Evolutionary conservation across 2,113 vertebrate species (phyloP).

Genomic region (Procapra przewalskii): DNA sequence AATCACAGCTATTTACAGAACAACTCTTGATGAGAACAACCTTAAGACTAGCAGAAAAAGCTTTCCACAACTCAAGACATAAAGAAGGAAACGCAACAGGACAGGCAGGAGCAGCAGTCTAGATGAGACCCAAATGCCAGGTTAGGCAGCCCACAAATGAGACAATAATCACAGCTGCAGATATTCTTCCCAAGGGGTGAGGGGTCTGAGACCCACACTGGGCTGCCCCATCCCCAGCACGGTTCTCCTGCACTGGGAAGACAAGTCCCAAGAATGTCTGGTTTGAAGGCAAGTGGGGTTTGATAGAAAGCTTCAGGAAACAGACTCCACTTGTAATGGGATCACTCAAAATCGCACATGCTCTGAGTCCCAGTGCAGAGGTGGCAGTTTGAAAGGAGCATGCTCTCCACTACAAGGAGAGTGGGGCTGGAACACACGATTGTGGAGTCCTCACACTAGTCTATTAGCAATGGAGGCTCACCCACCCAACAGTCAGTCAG

Average conservation of each 20-base stretch:
- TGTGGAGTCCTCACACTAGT: not conserved
- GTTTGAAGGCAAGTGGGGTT: not conserved
- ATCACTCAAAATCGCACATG: not conserved
- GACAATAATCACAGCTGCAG: not conserved
- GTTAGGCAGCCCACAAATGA: not conserved
- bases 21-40: not conserved
- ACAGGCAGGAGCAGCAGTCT: not conserved
- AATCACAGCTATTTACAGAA: not conserved
- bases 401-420: not conserved
- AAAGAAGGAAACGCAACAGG: not conserved
- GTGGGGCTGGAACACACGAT: not conserved
- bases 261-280: not conserved
- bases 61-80: not conserved
- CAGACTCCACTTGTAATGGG: not conserved
- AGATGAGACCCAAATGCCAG: not conserved
- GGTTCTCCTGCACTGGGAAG: not conserved
- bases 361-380: not conserved
- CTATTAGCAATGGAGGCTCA: not conserved
- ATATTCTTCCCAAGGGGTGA: not conserved
- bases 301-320: not conserved
- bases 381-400: not conserved
- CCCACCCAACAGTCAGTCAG: not conserved
- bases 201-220: too few species aligned
- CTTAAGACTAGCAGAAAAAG: not conserved
- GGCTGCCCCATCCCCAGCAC: not conserved